A percentile compares a stretch with the other conserved stretches of the same genome.
These are phyloP conservation scores for Selene dorsalis DNA, from an alignment of 2,797 vertebrate species.

Conservation along the genomic window DNA sequence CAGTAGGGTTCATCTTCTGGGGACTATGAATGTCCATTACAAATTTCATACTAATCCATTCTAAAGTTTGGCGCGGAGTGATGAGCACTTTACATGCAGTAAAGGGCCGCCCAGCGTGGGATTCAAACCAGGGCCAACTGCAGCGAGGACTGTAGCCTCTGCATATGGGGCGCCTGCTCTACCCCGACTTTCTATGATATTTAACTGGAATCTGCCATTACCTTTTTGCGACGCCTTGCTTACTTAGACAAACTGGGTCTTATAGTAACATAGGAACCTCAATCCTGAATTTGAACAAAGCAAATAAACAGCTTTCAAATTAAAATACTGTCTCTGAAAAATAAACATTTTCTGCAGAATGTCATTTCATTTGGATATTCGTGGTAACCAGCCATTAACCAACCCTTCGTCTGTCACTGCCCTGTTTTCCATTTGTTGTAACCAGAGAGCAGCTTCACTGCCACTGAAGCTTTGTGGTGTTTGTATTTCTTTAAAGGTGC, in stretches of 20 bases:
- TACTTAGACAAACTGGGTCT: neutral
- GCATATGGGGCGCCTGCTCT: no score
- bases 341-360: neutral
- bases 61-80: no score
- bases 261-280: neutral
- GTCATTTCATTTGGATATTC: slow-evolving; percentile 10
- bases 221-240: no score
- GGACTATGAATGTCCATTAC: no score
- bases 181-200: neutral
- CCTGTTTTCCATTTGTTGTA: slow-evolving; percentile 36
- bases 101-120: no score
- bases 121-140: no score
- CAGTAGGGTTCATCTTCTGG: no score
- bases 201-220: neutral
- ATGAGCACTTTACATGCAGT: no score
- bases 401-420: slow-evolving; percentile 30
- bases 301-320: neutral
- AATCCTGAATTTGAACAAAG: neutral
- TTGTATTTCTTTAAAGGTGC: slow-evolving; percentile 31
- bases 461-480: slow-evolving; percentile 52
- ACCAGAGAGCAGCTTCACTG: slow-evolving; percentile 32
- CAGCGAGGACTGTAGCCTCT: no score
- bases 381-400: slow-evolving; percentile 17
- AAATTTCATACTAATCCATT: no score
- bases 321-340: slow-evolving; percentile 1